phyloP scores from a whole-genome alignment of 1,140 invertebrate species.

The Orussus abietinus region DNA sequence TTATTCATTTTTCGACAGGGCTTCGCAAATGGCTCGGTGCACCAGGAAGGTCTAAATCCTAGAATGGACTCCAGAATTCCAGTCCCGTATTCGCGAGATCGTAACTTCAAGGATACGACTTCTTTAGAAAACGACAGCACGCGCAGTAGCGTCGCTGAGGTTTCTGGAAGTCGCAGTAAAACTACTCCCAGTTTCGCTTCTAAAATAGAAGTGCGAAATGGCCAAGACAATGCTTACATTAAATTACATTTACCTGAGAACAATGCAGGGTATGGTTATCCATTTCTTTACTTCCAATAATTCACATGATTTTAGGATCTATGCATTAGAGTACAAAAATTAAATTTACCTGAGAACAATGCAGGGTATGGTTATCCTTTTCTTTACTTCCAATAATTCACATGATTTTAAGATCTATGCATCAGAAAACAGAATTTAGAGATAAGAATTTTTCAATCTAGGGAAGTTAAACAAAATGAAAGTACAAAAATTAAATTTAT shows the following conservation, averaged over 20 bases:
- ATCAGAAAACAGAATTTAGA: no score
- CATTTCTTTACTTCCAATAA: not conserved
- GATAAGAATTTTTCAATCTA: no score
- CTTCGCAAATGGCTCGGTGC: constrained; percentile 5
- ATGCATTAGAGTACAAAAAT: no score
- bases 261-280: constrained; percentile 16
- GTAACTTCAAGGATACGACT: constrained; percentile 2
- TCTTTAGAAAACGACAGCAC: constrained; percentile 12
- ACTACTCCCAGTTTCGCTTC: constrained; percentile 8
- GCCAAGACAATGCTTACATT: not conserved
- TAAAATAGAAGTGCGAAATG: constrained; percentile 11
- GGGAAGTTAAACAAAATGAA: no score
- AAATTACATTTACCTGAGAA: constrained; percentile 14
- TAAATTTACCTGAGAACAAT: constrained; percentile 16
- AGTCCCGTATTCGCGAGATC: constrained; percentile 23
- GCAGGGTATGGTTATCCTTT: constrained; percentile 14
- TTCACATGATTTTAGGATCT: not conserved
- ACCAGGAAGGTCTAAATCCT: constrained; percentile 16
- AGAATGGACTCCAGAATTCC: constrained; percentile 34
- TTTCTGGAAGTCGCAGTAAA: not conserved
- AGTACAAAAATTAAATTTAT: constrained; percentile 13
- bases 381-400: not conserved
- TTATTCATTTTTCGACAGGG: constrained; percentile 16
- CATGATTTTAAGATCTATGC: not conserved
- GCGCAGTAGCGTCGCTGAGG: not conserved